A percentile compares a stretch with the other conserved stretches of the same genome.
Conservation (phyloP, 2,113 vertebrate genomes). For the Epinephelus moara region DNA sequence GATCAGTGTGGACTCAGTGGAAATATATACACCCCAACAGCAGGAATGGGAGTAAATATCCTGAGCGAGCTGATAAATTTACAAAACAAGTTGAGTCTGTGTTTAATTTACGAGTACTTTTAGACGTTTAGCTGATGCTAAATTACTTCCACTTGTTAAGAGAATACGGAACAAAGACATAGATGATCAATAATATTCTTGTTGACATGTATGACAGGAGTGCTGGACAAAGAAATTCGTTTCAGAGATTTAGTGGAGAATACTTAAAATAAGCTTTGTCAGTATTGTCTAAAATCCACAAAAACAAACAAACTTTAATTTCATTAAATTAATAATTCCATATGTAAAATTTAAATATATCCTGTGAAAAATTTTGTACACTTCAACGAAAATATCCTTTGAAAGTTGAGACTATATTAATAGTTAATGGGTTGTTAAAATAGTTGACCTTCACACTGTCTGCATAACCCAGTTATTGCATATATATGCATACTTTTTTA, state of each 20-base stretch:
- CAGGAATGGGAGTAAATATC: neutral
- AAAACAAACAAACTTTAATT: too few relatives aligned
- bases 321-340: too few relatives aligned
- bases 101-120: neutral
- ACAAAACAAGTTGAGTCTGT: neutral
- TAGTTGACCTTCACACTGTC: too few relatives aligned
- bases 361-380: too few relatives aligned
- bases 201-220: neutral
- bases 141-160: neutral
- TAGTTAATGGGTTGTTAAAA: too few relatives aligned
- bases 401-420: too few relatives aligned
- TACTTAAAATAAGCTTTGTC: neutral
- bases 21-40: constrained; percentile 6
- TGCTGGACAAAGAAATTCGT: neutral
- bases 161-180: neutral
- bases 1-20: neutral
- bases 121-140: neutral
- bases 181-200: neutral
- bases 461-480: too few relatives aligned
- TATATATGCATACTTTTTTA: too few relatives aligned
- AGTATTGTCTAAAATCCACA: too few relatives aligned
- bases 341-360: too few relatives aligned
- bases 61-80: too few relatives aligned
- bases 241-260: neutral
- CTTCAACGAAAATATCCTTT: too few relatives aligned